Percentiles rank a stretch among this genome's conserved stretches.
Conservation (phyloP, 2,888 invertebrate species). For the Nymphalis c-album region DNA sequence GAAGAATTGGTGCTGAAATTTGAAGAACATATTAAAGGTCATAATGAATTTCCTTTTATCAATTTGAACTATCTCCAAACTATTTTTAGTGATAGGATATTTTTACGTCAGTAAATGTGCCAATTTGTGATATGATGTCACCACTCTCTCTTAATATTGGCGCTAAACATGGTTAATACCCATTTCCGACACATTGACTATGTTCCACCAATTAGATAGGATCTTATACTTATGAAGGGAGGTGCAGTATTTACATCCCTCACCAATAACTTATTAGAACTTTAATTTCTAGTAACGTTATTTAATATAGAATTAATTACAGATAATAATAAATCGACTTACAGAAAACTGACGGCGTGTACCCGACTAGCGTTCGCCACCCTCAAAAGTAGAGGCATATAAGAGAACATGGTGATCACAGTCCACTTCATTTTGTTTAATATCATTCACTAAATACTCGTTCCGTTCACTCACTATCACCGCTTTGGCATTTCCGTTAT, state of each 20-base stretch:
- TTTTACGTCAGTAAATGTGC: no score
- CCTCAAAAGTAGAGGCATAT: conserved; percentile 47
- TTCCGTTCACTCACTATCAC: conserved; percentile 33
- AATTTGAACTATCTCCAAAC: no score
- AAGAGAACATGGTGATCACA: conserved; percentile 42
- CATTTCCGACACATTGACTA: no score
- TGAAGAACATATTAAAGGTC: not conserved
- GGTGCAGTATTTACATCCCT: no score
- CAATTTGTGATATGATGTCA: no score
- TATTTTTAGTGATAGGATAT: no score
- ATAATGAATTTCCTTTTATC: not conserved
- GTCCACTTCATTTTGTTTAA: conserved; percentile 44
- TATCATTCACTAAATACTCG: conserved; percentile 41
- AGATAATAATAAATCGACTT: conserved; percentile 43
- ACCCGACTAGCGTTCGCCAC: conserved; percentile 56
- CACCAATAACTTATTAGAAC: no score
- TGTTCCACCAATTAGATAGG: no score
- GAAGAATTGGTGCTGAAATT: conserved; percentile 69
- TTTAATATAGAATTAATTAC: not conserved
- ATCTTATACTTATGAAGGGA: no score
- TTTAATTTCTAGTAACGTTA: no score
- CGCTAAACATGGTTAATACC: no score
- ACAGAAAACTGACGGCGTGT: conserved; percentile 73
- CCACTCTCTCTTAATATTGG: no score
- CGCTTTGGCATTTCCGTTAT: conserved; percentile 29